A percentile compares a stretch with the other conserved stretches of the same genome.
These are phyloP conservation scores for Stichopus horrens DNA, from an alignment of 53 echinoderm and acorn worm genomes.

Conservation along the genomic window DNA sequence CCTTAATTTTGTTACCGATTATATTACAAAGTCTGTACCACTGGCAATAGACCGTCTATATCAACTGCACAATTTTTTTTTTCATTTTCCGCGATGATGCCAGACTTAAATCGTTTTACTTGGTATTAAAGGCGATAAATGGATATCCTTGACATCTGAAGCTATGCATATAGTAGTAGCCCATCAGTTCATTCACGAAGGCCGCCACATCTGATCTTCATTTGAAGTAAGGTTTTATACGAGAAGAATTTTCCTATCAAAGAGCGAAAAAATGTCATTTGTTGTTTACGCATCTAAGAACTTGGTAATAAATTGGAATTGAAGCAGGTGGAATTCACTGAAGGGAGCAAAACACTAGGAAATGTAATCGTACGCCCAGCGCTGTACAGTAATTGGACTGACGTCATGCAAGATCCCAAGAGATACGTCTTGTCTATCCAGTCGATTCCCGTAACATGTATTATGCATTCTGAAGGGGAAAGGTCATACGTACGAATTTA, in stretches of 20 bases:
- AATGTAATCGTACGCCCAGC: not conserved
- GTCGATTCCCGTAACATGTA: too few species aligned
- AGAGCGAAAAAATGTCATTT: not conserved
- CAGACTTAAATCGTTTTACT: too few species aligned
- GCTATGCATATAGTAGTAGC: not conserved
- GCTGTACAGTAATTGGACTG: slow-evolving; percentile 14
- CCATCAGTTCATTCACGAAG: not conserved
- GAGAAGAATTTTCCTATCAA: not conserved
- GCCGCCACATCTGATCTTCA: not conserved
- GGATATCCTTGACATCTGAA: not conserved
- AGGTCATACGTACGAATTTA: too few species aligned
- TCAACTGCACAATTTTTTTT: too few species aligned
- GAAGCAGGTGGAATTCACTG: slow-evolving; percentile 5
- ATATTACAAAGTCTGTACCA: too few species aligned
- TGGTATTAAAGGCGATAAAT: not conserved
- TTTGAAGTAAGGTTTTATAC: not conserved
- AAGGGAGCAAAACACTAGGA: not conserved
- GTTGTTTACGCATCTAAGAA: not conserved
- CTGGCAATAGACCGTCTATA: too few species aligned
- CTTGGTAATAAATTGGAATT: not conserved
- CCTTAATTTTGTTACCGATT: too few species aligned
- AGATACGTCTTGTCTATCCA: not conserved
- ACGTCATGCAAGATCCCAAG: slow-evolving; percentile 2
- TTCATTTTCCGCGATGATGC: too few species aligned
- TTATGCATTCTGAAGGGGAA: too few species aligned